Conservation (phyloP, 2,888 invertebrate genomes). For the Polyploca ridens region DNA sequence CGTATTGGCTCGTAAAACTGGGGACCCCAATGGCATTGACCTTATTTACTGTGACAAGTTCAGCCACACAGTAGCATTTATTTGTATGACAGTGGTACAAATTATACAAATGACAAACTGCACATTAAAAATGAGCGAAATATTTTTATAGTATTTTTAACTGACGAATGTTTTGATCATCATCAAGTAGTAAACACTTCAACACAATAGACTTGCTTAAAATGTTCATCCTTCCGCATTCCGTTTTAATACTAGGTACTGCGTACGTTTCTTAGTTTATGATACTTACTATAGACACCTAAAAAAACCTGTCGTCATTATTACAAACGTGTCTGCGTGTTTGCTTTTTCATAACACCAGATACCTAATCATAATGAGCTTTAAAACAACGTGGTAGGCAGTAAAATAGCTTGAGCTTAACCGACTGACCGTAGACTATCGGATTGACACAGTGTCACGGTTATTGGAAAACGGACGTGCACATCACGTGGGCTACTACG, state of each 20-base stretch:
- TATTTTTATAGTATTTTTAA: too few species aligned
- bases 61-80: too few species aligned
- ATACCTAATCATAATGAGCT: background rate
- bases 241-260: background rate
- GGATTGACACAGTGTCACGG: slow-evolving; percentile 26
- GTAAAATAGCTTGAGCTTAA: background rate
- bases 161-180: background rate
- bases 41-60: background rate
- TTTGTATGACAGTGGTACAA: too few species aligned
- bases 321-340: background rate
- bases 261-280: background rate
- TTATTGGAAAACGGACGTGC: slow-evolving; percentile 41
- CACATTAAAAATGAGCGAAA: too few species aligned
- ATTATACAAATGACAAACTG: too few species aligned
- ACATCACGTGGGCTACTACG: slow-evolving; percentile 51
- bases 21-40: background rate
- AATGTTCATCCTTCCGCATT: slow-evolving; percentile 12
- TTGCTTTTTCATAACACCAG: background rate
- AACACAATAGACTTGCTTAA: background rate
- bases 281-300: background rate
- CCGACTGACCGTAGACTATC: slow-evolving; percentile 7
- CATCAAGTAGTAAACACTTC: background rate
- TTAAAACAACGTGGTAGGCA: background rate
- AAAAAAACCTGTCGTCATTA: slow-evolving; percentile 3
- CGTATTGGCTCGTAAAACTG: background rate